These are phyloP conservation scores for Gryon sp. DNA, from an alignment of 1,140 invertebrate genomes.

Conservation along the genomic window DNA sequence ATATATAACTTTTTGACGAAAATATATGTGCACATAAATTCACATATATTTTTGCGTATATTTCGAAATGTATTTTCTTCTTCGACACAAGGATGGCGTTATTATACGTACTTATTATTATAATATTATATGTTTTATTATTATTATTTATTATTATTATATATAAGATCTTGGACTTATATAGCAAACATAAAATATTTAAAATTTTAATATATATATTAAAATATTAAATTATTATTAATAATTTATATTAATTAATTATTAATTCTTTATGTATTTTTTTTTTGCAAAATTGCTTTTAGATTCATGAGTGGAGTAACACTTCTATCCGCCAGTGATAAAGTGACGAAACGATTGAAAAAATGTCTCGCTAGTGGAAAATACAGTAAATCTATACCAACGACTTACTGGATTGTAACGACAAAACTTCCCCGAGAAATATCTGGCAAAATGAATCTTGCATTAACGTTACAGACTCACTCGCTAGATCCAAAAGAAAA, in stretches of 20 bases:
- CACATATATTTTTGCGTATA: too few relatives aligned
- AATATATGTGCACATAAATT: too few relatives aligned
- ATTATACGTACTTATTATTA: too few relatives aligned
- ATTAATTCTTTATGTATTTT: too few relatives aligned
- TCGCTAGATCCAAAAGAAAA: not conserved
- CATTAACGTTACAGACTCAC: conserved; percentile 36
- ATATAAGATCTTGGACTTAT: not conserved
- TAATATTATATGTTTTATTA: too few relatives aligned
- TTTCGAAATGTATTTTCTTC: too few relatives aligned
- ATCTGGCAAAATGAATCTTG: conserved; percentile 52
- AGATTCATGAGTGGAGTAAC: conserved; percentile 70
- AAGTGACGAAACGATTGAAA: conserved; percentile 22
- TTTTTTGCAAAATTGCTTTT: too few relatives aligned
- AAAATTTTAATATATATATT: too few relatives aligned
- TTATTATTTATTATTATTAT: too few relatives aligned
- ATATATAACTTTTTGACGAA: too few relatives aligned
- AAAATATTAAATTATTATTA: conserved; percentile 1
- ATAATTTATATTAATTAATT: conserved; percentile 5
- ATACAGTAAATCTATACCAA: conserved; percentile 23
- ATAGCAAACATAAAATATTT: too few relatives aligned
- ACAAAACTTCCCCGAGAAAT: conserved; percentile 60
- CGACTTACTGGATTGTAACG: conserved; percentile 70
- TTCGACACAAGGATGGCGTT: too few relatives aligned
- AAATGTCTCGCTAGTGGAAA: conserved; percentile 25
- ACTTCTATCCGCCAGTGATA: conserved; percentile 57